Base-by-base conservation (phyloP, 2,113 vertebrate species). In the Cnemophilus loriae region DNA sequence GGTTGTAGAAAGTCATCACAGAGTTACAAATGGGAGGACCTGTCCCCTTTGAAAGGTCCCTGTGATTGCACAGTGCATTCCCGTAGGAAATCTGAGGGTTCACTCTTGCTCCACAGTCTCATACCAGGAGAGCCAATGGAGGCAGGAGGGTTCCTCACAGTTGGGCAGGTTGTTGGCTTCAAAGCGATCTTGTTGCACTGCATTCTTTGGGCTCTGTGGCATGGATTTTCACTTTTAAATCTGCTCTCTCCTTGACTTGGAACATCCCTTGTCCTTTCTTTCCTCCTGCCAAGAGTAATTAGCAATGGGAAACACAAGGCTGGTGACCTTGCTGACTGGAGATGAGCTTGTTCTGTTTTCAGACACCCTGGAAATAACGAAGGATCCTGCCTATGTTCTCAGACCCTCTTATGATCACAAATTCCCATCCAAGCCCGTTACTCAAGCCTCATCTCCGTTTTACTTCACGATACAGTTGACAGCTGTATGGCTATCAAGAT, bases 91-190 rank as follows among this genome's bases (percentile, higher is more conserved):
- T 84, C 63, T 35, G 71, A 90, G 56, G 82, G 82, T 80, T 84
- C 1, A 0, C 49, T 88, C 26, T 10, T 83, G 82, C 61, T 91
- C 10, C 0, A 0, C 0, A 0, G 28, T 83, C 75, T 93, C 90
- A 86, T 86, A 69, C 70, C 41, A 8, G 83, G 89, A 80, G 39
- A 93, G 60, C 39, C 86, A 32, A 33, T 22, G 17, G 1, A 37
- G 59, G 39, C 59, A 88, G 64, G 39, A 74, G 33, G 37, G 42
- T 77, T 90, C 42, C 23, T 93, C 39, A 11, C 1, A 8, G 12
- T 33, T 93, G 13, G 6, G 18, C 61, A 33, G 28, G 16, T 90
- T 94, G 33, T 63, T 70, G 59, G 42, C 82, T 95, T 95, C 92
- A 85, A 82, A 87, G 85, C 26, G 44, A 76, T 96, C 67, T 84